These are phyloP conservation scores for Nephrotoma guestfalica DNA, from an alignment of 2,888 invertebrate genomes.

Conservation along the genomic window DNA sequence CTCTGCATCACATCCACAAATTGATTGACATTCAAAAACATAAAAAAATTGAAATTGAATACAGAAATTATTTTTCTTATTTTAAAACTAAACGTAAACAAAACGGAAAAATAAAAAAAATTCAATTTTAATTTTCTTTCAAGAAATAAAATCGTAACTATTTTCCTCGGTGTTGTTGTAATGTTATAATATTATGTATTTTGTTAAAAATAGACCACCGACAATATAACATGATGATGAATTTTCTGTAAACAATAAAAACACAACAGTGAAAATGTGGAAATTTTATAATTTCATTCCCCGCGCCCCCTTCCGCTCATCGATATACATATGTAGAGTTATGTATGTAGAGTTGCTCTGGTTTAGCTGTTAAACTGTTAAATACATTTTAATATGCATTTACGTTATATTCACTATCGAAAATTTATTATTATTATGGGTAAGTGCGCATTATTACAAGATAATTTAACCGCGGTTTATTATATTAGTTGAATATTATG, in stretches of 20 bases:
- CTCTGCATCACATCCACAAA: not conserved
- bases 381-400: not conserved
- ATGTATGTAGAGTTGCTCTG: not conserved
- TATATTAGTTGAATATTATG: not conserved
- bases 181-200: not conserved
- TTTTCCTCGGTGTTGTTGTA: not conserved
- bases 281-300: not conserved
- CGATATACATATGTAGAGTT: not conserved
- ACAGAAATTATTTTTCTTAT: not conserved
- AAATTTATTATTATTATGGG: not conserved
- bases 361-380: not conserved
- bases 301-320: not conserved
- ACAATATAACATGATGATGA: not conserved
- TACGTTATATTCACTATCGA: not conserved
- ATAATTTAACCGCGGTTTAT: not conserved
- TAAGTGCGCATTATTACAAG: not conserved
- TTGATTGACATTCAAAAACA: not conserved
- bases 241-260: not conserved
- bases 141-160: not conserved
- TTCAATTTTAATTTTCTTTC: not conserved
- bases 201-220: not conserved
- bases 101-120: not conserved
- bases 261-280: not conserved
- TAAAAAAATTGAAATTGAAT: not conserved
- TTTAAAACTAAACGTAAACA: not conserved